Conservation (phyloP, 1,140 invertebrate genomes). For the Rhyzopertha dominica region DNA sequence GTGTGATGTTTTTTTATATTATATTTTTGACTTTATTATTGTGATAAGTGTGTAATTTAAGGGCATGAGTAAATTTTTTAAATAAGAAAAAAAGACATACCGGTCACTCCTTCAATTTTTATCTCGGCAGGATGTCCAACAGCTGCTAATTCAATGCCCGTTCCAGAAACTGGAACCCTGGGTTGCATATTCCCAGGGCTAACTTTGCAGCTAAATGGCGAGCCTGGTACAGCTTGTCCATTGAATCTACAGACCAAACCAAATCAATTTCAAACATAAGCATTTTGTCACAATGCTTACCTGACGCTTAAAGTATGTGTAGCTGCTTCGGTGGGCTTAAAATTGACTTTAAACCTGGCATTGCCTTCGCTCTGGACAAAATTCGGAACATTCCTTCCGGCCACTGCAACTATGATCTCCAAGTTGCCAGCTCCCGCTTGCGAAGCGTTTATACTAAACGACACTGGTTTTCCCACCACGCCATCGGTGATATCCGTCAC, state of each 20-base stretch:
- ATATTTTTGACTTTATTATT: no score
- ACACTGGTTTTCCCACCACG: slow-evolving; percentile 84
- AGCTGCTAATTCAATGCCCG: slow-evolving; percentile 55
- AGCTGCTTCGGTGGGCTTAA: slow-evolving; percentile 90
- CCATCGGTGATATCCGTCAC: slow-evolving; percentile 88
- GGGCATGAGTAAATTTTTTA: not conserved
- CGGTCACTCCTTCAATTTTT: slow-evolving; percentile 51
- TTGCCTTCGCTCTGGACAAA: slow-evolving; percentile 97
- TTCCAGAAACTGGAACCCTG: slow-evolving; percentile 51
- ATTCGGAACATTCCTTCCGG: slow-evolving; percentile 95
- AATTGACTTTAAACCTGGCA: slow-evolving; percentile 93
- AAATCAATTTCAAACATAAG: not conserved
- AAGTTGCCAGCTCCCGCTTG: slow-evolving; percentile 86
- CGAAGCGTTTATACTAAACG: slow-evolving; percentile 81
- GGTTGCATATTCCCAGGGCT: slow-evolving; percentile 47
- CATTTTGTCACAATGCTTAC: slow-evolving; percentile 17
- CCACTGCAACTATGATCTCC: slow-evolving; percentile 97
- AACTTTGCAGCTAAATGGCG: slow-evolving; percentile 82
- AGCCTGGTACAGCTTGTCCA: slow-evolving; percentile 89
- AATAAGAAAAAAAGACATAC: slow-evolving; percentile 32
- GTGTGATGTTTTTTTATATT: no score
- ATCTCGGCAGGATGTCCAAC: slow-evolving; percentile 53
- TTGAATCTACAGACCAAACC: slow-evolving; percentile 81
- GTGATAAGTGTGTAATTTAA: no score
- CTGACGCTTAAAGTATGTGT: slow-evolving; percentile 79